These are phyloP conservation scores for Gila orcuttii DNA, from an alignment of 2,113 vertebrate species.

Conservation along the genomic window DNA sequence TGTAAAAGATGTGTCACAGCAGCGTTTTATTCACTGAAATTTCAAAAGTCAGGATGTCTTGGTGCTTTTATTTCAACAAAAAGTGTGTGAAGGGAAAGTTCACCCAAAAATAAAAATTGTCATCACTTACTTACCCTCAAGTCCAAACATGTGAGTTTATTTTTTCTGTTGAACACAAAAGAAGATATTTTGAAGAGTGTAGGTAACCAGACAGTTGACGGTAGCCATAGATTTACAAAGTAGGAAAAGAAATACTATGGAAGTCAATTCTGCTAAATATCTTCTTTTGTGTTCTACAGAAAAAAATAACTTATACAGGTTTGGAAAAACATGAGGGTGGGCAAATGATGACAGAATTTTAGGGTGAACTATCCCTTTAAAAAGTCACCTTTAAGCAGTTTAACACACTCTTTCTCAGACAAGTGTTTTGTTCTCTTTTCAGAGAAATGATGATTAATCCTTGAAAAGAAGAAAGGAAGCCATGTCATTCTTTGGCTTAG, in stretches of 20 bases:
- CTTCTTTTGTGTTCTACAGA: too few relatives aligned
- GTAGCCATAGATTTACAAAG: too few relatives aligned
- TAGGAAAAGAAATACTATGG: too few relatives aligned
- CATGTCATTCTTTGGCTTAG: slow-evolving; percentile 83
- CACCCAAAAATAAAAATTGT: not conserved
- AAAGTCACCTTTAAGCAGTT: not conserved
- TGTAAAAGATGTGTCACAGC: not conserved
- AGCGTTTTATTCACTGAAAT: not conserved
- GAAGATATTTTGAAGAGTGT: too few relatives aligned
- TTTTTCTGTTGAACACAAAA: too few relatives aligned
- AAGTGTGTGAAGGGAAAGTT: not conserved
- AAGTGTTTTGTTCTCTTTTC: slow-evolving; percentile 51
- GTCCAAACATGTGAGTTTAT: too few relatives aligned
- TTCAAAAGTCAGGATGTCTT: not conserved
- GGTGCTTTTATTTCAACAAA: not conserved
- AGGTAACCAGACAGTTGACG: too few relatives aligned
- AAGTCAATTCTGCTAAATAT: too few relatives aligned
- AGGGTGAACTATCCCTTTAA: not conserved
- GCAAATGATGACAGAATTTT: too few relatives aligned
- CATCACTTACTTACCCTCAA: too few relatives aligned
- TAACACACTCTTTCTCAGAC: not conserved
- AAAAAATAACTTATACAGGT: too few relatives aligned
- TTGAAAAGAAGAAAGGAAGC: slow-evolving; percentile 65
- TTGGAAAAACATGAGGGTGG: too few relatives aligned
- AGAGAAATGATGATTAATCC: slow-evolving; percentile 74